Evolutionary conservation across 1,140 invertebrate species (phyloP).

Genomic region (Dreissena rostriformis): DNA sequence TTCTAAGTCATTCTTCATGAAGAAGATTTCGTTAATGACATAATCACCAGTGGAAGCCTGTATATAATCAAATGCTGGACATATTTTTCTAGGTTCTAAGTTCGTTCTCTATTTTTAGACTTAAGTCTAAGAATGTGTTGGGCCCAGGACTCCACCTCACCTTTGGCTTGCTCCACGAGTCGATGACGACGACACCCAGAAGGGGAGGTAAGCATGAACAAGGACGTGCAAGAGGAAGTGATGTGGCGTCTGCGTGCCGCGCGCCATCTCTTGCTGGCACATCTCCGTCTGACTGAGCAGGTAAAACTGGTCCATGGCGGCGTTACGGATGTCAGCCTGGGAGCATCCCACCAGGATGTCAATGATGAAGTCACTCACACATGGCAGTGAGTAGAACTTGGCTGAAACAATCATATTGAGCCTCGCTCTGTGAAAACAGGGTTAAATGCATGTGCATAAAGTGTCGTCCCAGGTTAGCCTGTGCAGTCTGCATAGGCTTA

Average conservation of each 20-base stretch:
- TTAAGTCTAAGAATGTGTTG: too few relatives aligned
- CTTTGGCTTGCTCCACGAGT: constrained; percentile 82
- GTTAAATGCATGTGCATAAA: too few relatives aligned
- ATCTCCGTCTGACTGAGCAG: constrained; percentile 77
- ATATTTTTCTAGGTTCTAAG: too few relatives aligned
- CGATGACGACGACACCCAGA: constrained; percentile 83
- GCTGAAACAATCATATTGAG: constrained; percentile 75
- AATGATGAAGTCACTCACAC: constrained; percentile 83
- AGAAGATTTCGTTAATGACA: too few relatives aligned
- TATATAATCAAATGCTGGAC: too few relatives aligned
- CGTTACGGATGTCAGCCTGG: constrained; percentile 79
- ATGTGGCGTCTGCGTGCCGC: constrained; percentile 72
- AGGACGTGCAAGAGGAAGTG: constrained; percentile 81
- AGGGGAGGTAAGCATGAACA: constrained; percentile 83
- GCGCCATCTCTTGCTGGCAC: constrained; percentile 30
- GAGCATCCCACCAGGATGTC: constrained; percentile 83
- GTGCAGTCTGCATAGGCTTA: too few relatives aligned
- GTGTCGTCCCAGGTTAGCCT: too few relatives aligned
- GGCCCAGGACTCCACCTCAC: constrained; percentile 58
- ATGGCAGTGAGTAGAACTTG: constrained; percentile 81
- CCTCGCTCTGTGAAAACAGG: too few relatives aligned
- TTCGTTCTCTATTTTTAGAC: too few relatives aligned
- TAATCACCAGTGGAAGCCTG: too few relatives aligned
- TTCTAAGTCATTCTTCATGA: too few relatives aligned
- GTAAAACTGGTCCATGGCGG: constrained; percentile 82